A percentile compares a stretch with the other conserved stretches of the same genome.
phyloP scores from a whole-genome alignment of 1,140 invertebrate species.

The Eufriesea mexicana region DNA sequence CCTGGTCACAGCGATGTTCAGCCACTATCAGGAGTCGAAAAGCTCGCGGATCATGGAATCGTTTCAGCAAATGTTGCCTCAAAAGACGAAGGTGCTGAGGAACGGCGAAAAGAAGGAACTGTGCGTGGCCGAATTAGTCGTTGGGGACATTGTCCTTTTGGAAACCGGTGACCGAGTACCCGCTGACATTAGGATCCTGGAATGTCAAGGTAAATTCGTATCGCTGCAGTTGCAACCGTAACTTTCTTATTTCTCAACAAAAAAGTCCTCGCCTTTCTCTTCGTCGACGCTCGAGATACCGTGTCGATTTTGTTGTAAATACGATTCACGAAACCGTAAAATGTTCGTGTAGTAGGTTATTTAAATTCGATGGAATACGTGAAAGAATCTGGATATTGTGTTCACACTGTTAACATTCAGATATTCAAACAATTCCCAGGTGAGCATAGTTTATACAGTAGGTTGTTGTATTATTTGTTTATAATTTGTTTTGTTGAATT shows the following conservation, averaged over 20 bases:
- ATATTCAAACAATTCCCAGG: too few species aligned
- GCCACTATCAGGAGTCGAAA: constrained; percentile 87
- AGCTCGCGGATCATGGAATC: constrained; percentile 90
- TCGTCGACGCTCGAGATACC: constrained; percentile 41
- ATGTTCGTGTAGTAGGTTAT: neutral
- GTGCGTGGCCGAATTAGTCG: constrained; percentile 85
- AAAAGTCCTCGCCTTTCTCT: constrained; percentile 61
- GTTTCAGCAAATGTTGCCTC: constrained; percentile 87
- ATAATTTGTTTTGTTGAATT: too few species aligned
- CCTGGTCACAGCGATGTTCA: constrained; percentile 79
- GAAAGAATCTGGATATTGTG: too few species aligned
- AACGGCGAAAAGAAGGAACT: constrained; percentile 87
- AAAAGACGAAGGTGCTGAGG: constrained; percentile 85
- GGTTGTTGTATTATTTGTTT: too few species aligned
- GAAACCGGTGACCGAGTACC: constrained; percentile 89
- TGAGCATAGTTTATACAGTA: too few species aligned
- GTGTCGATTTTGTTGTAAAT: constrained; percentile 43
- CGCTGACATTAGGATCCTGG: constrained; percentile 89
- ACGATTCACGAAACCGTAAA: neutral
- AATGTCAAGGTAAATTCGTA: constrained; percentile 83
- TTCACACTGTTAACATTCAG: too few species aligned
- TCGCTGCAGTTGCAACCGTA: constrained; percentile 59
- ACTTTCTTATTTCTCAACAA: constrained; percentile 69
- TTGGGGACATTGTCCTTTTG: constrained; percentile 87
- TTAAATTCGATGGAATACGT: too few species aligned